Evolutionary conservation across 1,140 invertebrate species (phyloP), one percentile per base, ranked within the genome.

Genomic region (Sipha flava): DNA sequence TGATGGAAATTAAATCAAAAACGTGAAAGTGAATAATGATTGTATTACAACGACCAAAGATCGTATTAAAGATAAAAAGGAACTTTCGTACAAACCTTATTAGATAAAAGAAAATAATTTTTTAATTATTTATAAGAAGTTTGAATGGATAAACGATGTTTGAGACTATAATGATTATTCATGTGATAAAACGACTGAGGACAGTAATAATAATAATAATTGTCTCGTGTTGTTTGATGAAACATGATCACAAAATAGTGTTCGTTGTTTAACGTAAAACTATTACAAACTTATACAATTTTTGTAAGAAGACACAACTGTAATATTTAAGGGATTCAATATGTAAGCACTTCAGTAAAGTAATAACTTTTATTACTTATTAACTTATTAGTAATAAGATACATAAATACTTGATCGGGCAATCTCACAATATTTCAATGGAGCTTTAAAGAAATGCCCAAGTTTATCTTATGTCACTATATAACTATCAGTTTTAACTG

Each of bases 1-100:
- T 90, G 29, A 87, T 12, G 18, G 45, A 21, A 26, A 59, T 54
- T 73, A 54, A 23, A 21, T 66, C 40, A 12, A 12, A 5, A 43
- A 1, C 7, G 47, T 21, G 21, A 54, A 21, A 10, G 49, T 54
- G 12, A 54, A 54, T 23, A 54, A 43, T 43, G 54, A 43, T 34
- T 26, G 68, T 80, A 45, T 37, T 45, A 70, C 43, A 26, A 40
- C 31, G 31, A 73, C 31, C 43, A 18, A 57, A 47, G 14, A 52
- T 54, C 16, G n/a, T n/a, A n/a, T 34, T 34, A 29, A n/a, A 26
- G 49, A 54, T 23, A 2, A 54, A 54, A 54, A 26, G 21, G 31
- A 34, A 10, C 0, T 73, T 34, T 57, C 18, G 47, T 31, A 16
- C 16, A 45, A 31, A 47, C n/a, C 31, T 18, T 23, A 31, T 73